Percentiles rank a stretch among this genome's conserved stretches.
Conservation (phyloP, 2,113 vertebrate genomes). For the Scophthalmus maximus region DNA sequence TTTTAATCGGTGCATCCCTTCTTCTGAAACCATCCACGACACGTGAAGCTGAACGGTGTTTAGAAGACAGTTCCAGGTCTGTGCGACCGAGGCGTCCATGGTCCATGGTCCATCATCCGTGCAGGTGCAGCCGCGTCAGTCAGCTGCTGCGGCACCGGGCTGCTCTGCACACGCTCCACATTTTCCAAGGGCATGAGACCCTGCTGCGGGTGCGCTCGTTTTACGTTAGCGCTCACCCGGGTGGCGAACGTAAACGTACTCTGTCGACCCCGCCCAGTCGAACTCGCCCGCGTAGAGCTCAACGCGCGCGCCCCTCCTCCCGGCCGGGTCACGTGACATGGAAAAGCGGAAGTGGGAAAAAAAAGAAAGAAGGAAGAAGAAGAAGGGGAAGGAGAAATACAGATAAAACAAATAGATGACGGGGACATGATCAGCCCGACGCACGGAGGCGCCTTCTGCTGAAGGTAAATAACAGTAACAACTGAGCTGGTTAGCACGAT, state of each 20-base stretch:
- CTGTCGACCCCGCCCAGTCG: conserved; percentile 9
- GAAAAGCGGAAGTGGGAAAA: not conserved
- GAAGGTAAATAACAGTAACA: conserved; percentile 28
- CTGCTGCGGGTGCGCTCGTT: conserved; percentile 41
- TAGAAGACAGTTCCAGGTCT: too few relatives aligned
- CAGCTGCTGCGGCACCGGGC: not conserved
- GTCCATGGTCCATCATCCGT: too few relatives aligned
- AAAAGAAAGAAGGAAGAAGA: conserved; percentile 5
- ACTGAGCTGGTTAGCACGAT: fast-evolving
- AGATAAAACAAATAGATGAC: not conserved
- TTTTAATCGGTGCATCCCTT: too few relatives aligned
- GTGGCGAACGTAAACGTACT: fast-evolving
- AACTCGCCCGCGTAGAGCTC: fast-evolving
- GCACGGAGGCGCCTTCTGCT: not conserved
- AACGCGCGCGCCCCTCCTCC: not conserved
- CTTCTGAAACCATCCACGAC: too few relatives aligned
- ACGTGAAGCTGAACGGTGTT: too few relatives aligned
- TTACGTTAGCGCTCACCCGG: not conserved
- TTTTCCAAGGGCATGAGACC: conserved; percentile 31
- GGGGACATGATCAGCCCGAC: too few relatives aligned
- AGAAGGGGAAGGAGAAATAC: not conserved
- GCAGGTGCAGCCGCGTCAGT: conserved; percentile 21
- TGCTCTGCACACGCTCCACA: not conserved
- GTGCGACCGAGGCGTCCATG: too few relatives aligned
- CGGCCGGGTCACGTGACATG: conserved; percentile 55